Evolutionary conservation across 2,797 vertebrate genomes (phyloP), one percentile per base, ranked within the genome.

Genomic region (Sardinella longiceps): DNA sequence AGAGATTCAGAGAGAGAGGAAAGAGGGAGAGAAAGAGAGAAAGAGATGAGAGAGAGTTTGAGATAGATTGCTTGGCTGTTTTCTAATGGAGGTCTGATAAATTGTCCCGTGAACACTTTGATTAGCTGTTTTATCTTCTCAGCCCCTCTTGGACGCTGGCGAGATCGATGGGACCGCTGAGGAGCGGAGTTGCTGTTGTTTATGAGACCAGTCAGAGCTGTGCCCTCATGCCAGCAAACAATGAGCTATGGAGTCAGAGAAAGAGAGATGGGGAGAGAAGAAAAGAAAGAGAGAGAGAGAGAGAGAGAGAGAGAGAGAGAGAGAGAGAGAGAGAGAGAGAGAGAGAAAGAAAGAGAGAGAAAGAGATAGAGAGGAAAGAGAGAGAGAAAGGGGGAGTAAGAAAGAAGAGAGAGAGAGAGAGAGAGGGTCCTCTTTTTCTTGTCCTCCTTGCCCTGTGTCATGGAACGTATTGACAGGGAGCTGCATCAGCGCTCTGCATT

Each of bases 61-160:
- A 77, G 37, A 85, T 18, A 82, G 70, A 90, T 89, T 89, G 91
- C 66, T 3, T 77, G 90, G 89, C 48, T 88, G 83, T 88, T 77
- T 77, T 84, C 86, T 84, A 87, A 91, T 90, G 82, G 86, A 87
- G 85, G 82, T 39, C 43, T 93, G 92, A 94, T 92, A 86, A 94
- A 94, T 92, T 88, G 90, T 91, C 88, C 18, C 66, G 88, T 86
- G 28, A 77, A 89, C 90, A 86, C 80, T 93, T 94, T 94, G 91
- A 94, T 94, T 92, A 93, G 89, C 89, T 93, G 82, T 94, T 94
- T 93, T 93, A 94, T 94, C 93, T 93, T 92, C 88, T 15, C 43
- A 87, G 90, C 90, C 91, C 90, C 92, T 85, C 43, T 82, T 28
- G 80, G 90, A 89, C 74, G 86, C 87, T 10, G 66, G 9, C 0